Percentiles rank a stretch among this genome's conserved stretches.
phyloP scores from a whole-genome alignment of 1,140 invertebrate genomes.

The Drosophila repletoides region DNA sequence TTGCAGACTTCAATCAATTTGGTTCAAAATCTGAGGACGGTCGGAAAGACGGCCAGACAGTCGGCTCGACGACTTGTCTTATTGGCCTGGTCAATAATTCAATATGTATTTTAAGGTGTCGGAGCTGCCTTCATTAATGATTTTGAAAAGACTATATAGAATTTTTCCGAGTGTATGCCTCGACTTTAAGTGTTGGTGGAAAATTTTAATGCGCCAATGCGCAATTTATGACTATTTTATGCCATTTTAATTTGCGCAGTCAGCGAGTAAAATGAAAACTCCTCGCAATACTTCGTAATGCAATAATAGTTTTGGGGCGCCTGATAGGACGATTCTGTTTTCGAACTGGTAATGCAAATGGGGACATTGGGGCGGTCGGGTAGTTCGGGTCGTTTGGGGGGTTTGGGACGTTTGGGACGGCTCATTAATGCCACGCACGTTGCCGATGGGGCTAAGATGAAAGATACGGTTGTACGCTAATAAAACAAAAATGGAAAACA shows the following conservation, averaged over 20 bases:
- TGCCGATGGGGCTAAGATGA: constrained; percentile 4
- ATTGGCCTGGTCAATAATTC: too few relatives aligned
- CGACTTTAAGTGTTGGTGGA: constrained; percentile 54
- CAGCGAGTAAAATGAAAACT: constrained; percentile 46
- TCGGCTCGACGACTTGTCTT: too few relatives aligned
- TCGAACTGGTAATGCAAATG: neutral
- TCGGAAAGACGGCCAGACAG: too few relatives aligned
- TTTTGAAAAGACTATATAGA: too few relatives aligned
- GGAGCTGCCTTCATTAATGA: too few relatives aligned
- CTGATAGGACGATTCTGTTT: neutral
- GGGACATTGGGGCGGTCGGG: neutral
- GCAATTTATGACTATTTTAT: constrained; percentile 76
- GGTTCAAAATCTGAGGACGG: too few relatives aligned
- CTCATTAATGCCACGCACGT: constrained; percentile 78
- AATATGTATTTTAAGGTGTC: too few relatives aligned
- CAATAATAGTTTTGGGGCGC: constrained; percentile 32
- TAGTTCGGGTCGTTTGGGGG: constrained; percentile 1
- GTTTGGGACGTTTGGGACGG: constrained; percentile 9
- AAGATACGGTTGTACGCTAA: constrained; percentile 59
- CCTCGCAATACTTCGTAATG: too few relatives aligned
- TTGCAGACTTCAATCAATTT: too few relatives aligned
- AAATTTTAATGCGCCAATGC: constrained; percentile 72
- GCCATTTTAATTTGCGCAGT: constrained; percentile 70
- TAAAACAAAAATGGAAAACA: constrained; percentile 81
- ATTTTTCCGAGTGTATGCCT: too few relatives aligned